These are phyloP conservation scores for Callinectes sapidus DNA, from an alignment of 2,888 invertebrate genomes.

Conservation along the genomic window DNA sequence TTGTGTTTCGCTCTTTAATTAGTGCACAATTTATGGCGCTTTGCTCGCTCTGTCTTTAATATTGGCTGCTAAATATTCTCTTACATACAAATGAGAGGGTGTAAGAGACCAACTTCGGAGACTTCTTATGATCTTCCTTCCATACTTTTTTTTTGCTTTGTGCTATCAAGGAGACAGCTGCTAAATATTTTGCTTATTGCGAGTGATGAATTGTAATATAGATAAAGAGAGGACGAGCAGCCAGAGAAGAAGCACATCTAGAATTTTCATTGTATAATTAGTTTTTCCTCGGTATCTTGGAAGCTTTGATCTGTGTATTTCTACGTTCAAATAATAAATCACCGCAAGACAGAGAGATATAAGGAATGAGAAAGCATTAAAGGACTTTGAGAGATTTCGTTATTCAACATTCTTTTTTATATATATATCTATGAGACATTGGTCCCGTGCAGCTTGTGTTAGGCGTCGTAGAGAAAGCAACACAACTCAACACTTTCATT, in stretches of 20 bases:
- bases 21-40: not conserved
- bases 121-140: too few relatives aligned
- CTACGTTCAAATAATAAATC: too few relatives aligned
- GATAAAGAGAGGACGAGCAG: not conserved
- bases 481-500: slow-evolving; percentile 28
- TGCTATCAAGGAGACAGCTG: not conserved
- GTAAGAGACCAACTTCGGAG: too few relatives aligned
- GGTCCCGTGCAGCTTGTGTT: slow-evolving; percentile 3
- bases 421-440: not conserved
- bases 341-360: not conserved
- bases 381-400: not conserved
- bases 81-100: not conserved
- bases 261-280: not conserved
- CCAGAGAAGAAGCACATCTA: not conserved
- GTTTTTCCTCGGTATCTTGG: not conserved
- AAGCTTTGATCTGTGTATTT: not conserved
- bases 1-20: not conserved
- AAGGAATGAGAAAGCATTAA: not conserved
- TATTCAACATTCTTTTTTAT: not conserved
- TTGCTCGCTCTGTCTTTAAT: not conserved
- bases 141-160: not conserved
- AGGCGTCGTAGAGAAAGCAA: not conserved
- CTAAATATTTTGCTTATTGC: not conserved
- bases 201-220: not conserved
- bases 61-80: not conserved